Conservation (phyloP, 2,113 vertebrate genomes). For the Xiphorhynchus elegans region DNA sequence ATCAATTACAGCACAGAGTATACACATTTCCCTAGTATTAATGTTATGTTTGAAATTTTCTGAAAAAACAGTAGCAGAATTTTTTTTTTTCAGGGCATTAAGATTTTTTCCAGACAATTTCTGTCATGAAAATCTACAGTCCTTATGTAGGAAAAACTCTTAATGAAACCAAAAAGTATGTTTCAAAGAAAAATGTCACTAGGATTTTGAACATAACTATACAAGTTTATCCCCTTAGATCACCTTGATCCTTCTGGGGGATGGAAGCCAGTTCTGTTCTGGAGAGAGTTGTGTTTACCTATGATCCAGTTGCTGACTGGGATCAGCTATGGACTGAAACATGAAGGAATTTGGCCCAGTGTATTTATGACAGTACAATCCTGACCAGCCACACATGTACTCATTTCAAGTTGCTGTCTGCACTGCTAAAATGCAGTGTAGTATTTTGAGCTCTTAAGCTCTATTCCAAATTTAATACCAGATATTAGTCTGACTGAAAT, state of each 20-base stretch:
- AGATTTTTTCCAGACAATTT: background rate
- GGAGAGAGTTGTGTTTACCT: background rate
- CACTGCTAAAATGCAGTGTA: background rate
- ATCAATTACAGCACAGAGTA: background rate
- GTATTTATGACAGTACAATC: background rate
- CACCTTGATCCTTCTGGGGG: background rate
- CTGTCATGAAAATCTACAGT: background rate
- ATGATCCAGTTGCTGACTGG: background rate
- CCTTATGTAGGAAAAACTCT: background rate
- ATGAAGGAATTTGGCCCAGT: background rate
- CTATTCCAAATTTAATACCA: background rate
- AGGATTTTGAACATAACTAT: background rate
- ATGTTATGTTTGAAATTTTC: background rate
- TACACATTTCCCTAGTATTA: background rate
- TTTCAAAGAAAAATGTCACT: background rate
- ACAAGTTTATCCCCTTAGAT: background rate
- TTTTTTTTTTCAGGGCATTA: background rate
- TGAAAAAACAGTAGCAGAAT: background rate
- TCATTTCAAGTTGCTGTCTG: background rate
- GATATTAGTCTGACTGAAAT: background rate
- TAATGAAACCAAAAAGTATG: background rate
- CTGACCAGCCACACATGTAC: accelerated
- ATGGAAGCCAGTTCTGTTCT: background rate
- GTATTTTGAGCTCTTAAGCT: conserved; percentile 14
- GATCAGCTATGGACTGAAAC: background rate